Evolutionary conservation across 2,113 vertebrate species (phyloP), one percentile per base, ranked within the genome.

Genomic region (Saccopteryx bilineata): DNA sequence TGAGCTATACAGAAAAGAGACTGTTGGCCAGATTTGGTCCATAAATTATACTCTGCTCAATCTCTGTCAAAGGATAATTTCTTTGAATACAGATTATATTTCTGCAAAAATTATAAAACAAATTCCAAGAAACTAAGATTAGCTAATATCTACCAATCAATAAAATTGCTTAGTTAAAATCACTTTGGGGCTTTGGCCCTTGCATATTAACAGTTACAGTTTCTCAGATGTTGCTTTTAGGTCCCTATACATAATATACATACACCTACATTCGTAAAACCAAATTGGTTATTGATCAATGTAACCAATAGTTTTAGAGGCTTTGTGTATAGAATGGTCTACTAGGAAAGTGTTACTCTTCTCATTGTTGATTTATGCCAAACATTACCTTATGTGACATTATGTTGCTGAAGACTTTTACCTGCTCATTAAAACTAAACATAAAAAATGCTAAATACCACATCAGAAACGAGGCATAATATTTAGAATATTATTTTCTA

Each of bases 401-500:
- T 60, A 23, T 28, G 6, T 15, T 93, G 3, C n/a, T 11, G 21
- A 52, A 72, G 23, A 93, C 80, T 66, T 74, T 96, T 86, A 93
- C 46, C 48, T 93, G 24, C 15, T 89, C 39, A 12, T 83, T 95
- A 54, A 91, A 66, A 85, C 90, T 78, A 76, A 91, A 95, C 87
- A 33, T 87, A 58, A 50, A 81, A 89, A 68, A 75, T 15, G 54
- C 21, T 48, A 81, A 90, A 74, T 72, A 50, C 15, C 13, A 69
- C 10, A 8, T 63, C 63, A 76, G 31, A 91, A 71, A 92, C 54
- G 50, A 50, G 31, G 2, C 52, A 56, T 82, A 39, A 88, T n/a
- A 18, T 79, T 82, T 60, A 28, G 18, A 68, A 24, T 39, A 50
- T 58, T 79, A 74, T 66, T 95, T 80, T 75, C 75, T 74, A 84